Percentiles rank a stretch among this genome's conserved stretches.
These are phyloP conservation scores for Etheostoma cragini DNA, from an alignment of 2,113 vertebrate genomes.

Conservation along the genomic window DNA sequence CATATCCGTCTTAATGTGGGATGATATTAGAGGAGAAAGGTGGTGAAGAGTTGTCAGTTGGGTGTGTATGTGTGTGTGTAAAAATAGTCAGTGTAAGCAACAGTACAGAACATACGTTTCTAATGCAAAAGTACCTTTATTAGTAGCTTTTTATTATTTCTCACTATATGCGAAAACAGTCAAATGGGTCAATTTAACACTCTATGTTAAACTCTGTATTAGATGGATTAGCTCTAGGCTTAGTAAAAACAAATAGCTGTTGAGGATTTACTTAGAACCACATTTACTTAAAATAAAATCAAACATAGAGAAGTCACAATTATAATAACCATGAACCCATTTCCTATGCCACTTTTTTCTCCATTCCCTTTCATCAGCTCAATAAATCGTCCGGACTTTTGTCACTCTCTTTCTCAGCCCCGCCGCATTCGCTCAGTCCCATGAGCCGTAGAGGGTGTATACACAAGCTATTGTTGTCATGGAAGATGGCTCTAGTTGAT, in stretches of 20 bases:
- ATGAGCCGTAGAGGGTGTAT: conserved; percentile 39
- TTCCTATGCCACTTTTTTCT: background rate
- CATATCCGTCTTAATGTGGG: conserved; percentile 44
- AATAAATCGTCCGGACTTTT: conserved; percentile 39
- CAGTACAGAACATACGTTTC: background rate
- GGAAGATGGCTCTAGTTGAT: conserved; percentile 8
- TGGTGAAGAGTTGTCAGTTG: conserved; percentile 28
- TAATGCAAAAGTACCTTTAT: background rate
- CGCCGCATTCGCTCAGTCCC: conserved; percentile 34
- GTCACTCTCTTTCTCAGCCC: conserved; percentile 24
- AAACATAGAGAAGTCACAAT: conserved; percentile 18
- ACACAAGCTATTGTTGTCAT: conserved; percentile 39
- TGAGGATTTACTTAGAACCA: background rate
- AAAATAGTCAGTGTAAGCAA: background rate
- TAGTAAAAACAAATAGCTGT: conserved; percentile 34
- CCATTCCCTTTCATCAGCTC: background rate
- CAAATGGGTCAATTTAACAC: background rate
- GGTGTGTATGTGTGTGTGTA: conserved; percentile 8
- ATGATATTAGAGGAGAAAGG: conserved; percentile 24
- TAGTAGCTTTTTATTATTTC: background rate
- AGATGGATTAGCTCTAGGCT: background rate
- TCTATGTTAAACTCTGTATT: background rate
- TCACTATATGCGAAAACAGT: background rate
- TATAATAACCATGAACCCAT: conserved; percentile 6
- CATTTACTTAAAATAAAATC: conserved; percentile 37